Conservation (phyloP, 2,888 invertebrate genomes). For the Drosophila nigricruria region DNA sequence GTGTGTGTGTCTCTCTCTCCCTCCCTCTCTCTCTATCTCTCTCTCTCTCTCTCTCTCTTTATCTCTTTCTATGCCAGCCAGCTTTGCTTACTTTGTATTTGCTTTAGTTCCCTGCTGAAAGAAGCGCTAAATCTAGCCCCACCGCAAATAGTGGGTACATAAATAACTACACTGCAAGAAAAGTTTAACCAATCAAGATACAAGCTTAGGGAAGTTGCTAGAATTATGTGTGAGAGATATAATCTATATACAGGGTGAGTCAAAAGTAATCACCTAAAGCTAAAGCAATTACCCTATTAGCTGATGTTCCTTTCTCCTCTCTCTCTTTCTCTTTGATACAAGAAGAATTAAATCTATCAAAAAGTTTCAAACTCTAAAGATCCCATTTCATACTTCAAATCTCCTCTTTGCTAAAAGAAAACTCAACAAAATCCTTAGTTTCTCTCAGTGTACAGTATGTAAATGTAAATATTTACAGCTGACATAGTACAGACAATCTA, state of each 20-base stretch:
- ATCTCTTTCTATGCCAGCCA: constrained; percentile 14
- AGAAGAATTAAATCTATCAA: too few species aligned
- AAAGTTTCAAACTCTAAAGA: too few species aligned
- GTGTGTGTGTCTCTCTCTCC: not conserved
- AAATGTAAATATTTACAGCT: constrained; percentile 18
- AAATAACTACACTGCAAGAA: constrained; percentile 6
- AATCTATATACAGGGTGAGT: too few species aligned
- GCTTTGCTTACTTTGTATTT: constrained; percentile 48
- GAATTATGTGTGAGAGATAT: too few species aligned
- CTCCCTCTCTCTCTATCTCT: not conserved
- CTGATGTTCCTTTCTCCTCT: too few species aligned
- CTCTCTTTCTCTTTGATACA: too few species aligned
- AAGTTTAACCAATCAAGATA: not conserved
- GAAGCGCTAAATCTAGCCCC: constrained; percentile 33
- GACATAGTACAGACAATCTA: constrained; percentile 2
- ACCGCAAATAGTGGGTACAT: constrained; percentile 21
- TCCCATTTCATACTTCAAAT: too few species aligned
- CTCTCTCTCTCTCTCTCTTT: not conserved
- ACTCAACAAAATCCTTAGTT: too few species aligned
- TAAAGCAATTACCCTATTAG: too few species aligned
- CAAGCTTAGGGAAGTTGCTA: too few species aligned
- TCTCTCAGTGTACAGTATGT: constrained; percentile 31
- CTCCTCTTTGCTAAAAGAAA: too few species aligned
- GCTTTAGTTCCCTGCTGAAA: constrained; percentile 34
- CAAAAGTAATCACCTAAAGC: too few species aligned